These are phyloP conservation scores for Hydropsyche tenuis DNA, from an alignment of 1,140 invertebrate genomes.

Conservation along the genomic window DNA sequence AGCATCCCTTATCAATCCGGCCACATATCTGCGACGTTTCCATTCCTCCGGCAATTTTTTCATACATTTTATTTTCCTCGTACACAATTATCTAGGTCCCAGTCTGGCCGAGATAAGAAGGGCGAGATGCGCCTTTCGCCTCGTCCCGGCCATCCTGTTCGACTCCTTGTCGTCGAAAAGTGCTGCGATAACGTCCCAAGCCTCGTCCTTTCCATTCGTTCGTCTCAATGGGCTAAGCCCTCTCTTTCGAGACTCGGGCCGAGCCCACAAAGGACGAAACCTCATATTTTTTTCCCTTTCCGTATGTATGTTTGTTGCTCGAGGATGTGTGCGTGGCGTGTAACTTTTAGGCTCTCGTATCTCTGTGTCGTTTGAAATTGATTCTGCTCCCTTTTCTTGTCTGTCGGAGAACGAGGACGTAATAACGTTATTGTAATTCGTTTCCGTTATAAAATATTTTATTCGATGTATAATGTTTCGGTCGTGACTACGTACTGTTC, in stretches of 20 bases:
- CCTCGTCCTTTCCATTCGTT: slow-evolving; percentile 15
- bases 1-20: too few relatives aligned
- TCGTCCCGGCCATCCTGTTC: neutral
- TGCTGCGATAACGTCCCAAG: slow-evolving; percentile 20
- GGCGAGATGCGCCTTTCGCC: slow-evolving; percentile 9
- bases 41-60: too few relatives aligned
- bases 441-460: slow-evolving; percentile 7
- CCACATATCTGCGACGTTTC: too few relatives aligned
- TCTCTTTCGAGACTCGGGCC: neutral
- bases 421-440: slow-evolving; percentile 7
- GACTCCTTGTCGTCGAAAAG: slow-evolving; percentile 2
- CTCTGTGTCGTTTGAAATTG: neutral
- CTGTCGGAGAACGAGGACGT: neutral
- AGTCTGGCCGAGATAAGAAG: too few relatives aligned
- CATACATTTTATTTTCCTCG: too few relatives aligned
- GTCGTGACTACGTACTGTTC: neutral
- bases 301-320: too few relatives aligned
- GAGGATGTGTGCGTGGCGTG: too few relatives aligned
- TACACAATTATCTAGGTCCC: too few relatives aligned
- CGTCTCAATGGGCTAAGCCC: slow-evolving; percentile 18
- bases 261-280: slow-evolving; percentile 8
- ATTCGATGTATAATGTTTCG: neutral
- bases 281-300: neutral
- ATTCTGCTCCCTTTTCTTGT: neutral
- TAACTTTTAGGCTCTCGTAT: slow-evolving; percentile 15